Percentiles rank a stretch among this genome's conserved stretches.
Conservation (phyloP, 2,113 vertebrate genomes). For the Cardinalis cardinalis region DNA sequence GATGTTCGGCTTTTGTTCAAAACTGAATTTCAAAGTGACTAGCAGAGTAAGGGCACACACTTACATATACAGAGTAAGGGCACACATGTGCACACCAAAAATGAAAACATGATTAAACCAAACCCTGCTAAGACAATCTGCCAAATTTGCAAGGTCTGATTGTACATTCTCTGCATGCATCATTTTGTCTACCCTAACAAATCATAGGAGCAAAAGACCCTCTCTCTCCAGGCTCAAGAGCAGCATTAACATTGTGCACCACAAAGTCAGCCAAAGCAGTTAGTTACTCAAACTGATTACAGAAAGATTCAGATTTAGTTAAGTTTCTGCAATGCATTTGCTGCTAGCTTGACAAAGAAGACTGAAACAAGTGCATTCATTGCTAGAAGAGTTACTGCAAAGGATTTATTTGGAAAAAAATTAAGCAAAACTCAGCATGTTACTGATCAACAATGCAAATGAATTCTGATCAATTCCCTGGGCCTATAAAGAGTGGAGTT, state of each 20-base stretch:
- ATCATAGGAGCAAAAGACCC: background rate
- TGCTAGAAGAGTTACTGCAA: background rate
- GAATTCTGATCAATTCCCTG: background rate
- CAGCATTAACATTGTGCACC: background rate
- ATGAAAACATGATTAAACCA: background rate
- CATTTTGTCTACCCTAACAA: background rate
- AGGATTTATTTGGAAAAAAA: background rate
- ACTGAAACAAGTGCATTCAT: background rate
- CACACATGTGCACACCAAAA: background rate
- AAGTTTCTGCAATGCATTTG: background rate
- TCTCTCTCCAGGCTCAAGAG: background rate
- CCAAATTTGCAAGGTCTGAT: background rate
- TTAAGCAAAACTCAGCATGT: background rate
- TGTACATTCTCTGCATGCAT: background rate
- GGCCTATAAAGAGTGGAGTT: background rate
- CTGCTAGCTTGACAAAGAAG: background rate
- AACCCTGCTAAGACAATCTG: background rate
- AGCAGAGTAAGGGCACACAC: background rate
- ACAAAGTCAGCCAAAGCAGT: background rate
- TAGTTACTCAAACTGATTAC: background rate
- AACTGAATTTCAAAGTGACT: background rate
- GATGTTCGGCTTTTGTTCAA: constrained; percentile 8
- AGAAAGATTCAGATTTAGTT: background rate
- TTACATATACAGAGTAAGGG: background rate
- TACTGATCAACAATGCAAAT: background rate